These are phyloP conservation scores for Monodelphis domestica DNA, from an alignment of 2,797 vertebrate genomes.

Conservation along the genomic window DNA sequence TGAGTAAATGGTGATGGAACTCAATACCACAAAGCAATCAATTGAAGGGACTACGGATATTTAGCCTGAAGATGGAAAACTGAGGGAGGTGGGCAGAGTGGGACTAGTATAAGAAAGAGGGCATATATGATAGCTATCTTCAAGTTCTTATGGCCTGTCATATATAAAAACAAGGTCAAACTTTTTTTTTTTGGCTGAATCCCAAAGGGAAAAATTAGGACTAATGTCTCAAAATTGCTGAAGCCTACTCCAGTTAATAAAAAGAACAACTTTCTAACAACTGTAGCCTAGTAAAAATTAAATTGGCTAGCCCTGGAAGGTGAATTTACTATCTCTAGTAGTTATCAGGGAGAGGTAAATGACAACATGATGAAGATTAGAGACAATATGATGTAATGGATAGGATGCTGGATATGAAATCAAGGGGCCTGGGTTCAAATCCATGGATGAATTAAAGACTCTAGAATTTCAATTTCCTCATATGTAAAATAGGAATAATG, in stretches of 20 bases:
- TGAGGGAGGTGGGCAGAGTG: background rate
- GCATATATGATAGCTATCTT: background rate
- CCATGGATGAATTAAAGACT: background rate
- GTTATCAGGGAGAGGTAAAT: background rate
- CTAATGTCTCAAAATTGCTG: background rate
- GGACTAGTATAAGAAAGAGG: background rate
- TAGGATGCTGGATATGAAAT: background rate
- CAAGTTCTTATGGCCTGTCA: background rate
- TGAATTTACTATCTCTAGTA: background rate
- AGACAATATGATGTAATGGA: background rate
- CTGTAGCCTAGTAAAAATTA: background rate
- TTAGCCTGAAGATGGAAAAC: background rate
- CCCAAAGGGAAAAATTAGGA: background rate
- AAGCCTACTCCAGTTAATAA: background rate
- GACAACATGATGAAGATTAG: background rate
- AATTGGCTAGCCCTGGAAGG: background rate
- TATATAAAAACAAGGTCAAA: background rate
- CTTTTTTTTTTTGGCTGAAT: background rate
- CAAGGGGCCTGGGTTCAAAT: background rate
- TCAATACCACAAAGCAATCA: background rate
- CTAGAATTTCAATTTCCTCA: background rate
- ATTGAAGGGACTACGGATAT: background rate
- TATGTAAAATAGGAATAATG: background rate
- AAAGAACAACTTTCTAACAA: background rate
- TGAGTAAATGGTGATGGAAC: background rate